A percentile compares a stretch with the other conserved stretches of the same genome.
phyloP scores from a whole-genome alignment of 2,113 vertebrate genomes.

The Brachypodius melanocephalos region DNA sequence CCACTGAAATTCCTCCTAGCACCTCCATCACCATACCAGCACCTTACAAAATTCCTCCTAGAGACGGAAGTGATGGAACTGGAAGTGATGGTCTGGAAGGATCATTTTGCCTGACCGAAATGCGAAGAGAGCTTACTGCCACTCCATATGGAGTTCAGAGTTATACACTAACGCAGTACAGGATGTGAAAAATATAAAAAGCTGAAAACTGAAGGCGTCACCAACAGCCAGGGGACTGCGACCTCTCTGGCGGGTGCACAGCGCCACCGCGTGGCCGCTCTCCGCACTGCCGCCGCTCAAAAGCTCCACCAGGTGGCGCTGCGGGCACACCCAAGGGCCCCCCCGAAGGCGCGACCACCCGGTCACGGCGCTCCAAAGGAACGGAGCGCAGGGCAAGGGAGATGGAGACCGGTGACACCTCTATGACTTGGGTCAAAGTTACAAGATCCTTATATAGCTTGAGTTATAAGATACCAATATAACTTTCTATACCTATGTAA shows the following conservation, averaged over 20 bases:
- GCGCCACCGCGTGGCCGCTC: background rate
- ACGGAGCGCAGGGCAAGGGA: background rate
- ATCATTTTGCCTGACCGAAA: too few species aligned
- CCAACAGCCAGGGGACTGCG: accelerated
- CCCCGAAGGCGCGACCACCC: accelerated
- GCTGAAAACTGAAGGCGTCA: accelerated
- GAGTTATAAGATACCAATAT: background rate
- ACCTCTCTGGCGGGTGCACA: accelerated
- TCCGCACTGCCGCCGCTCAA: accelerated
- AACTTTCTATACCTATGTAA: background rate
- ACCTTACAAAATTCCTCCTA: background rate
- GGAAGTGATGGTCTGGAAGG: too few species aligned
- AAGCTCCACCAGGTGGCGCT: background rate
- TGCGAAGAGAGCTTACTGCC: too few species aligned
- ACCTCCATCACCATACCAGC: background rate
- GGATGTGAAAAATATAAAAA: background rate
- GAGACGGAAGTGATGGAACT: background rate
- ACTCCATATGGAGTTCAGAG: too few species aligned
- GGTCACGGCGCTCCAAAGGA: background rate
- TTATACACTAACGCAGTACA: background rate
- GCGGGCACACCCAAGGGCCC: background rate
- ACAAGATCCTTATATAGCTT: background rate
- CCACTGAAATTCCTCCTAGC: background rate
- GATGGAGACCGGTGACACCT: too few species aligned
- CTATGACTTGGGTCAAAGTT: background rate